Conservation (phyloP, 2,888 invertebrate genomes). For the Agrotis clavis region DNA sequence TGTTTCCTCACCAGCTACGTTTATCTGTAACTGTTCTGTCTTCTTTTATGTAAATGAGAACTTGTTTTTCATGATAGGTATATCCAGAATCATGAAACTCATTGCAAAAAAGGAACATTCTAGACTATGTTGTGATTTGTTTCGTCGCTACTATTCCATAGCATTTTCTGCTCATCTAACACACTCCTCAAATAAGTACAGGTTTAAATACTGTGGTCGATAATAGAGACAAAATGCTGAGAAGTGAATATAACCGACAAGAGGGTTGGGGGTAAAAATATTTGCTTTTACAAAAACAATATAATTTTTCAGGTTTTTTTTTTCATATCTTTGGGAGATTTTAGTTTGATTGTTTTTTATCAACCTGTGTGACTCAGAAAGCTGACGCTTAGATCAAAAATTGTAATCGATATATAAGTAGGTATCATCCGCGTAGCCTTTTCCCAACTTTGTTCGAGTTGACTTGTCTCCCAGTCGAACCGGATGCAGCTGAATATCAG, state of each 20-base stretch:
- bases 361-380: not conserved
- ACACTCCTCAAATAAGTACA: not conserved
- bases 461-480: too few relatives aligned
- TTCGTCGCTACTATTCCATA: not conserved
- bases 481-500: too few relatives aligned
- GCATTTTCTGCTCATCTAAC: not conserved
- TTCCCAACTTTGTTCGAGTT: too few relatives aligned
- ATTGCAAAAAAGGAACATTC: not conserved
- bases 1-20: conserved; percentile 34
- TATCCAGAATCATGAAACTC: not conserved
- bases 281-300: too few relatives aligned
- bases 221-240: not conserved
- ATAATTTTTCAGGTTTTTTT: too few relatives aligned
- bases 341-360: too few relatives aligned
- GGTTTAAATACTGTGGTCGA: not conserved
- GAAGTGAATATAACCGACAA: too few relatives aligned
- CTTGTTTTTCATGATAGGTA: conserved; percentile 4
- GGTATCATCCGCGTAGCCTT: too few relatives aligned
- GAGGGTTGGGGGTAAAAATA: too few relatives aligned
- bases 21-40: conserved; percentile 12
- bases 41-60: not conserved
- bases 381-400: not conserved
- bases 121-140: not conserved
- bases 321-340: too few relatives aligned
- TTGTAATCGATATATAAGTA: too few relatives aligned